These are phyloP conservation scores for Phorcus lineatus DNA, from an alignment of 2,888 invertebrate genomes.

Conservation along the genomic window DNA sequence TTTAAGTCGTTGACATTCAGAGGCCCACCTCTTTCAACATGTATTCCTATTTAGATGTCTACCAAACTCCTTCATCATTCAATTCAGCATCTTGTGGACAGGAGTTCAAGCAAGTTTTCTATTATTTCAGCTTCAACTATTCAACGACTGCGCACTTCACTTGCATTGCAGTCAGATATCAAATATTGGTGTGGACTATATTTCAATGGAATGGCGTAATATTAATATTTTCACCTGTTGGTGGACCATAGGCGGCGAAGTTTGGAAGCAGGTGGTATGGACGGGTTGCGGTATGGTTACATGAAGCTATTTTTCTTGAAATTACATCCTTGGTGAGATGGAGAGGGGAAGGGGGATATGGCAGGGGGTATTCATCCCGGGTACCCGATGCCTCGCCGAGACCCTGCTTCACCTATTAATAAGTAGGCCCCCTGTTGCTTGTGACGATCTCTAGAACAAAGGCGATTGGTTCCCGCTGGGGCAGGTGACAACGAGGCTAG, in stretches of 20 bases:
- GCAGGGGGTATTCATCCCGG: not conserved
- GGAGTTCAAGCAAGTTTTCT: not conserved
- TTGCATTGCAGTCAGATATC: not conserved
- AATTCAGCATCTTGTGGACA: not conserved
- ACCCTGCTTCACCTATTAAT: not conserved
- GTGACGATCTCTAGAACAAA: constrained; percentile 14
- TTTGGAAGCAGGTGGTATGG: not conserved
- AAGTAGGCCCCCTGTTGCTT: not conserved
- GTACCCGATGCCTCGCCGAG: not conserved
- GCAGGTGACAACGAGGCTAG: constrained; percentile 17
- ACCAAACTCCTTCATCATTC: not conserved
- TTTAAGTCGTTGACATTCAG: not conserved
- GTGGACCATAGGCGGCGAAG: not conserved
- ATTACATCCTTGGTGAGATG: not conserved
- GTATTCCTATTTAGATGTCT: too few species aligned
- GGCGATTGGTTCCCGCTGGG: constrained; percentile 21
- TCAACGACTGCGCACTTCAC: too few species aligned
- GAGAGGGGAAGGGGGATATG: not conserved
- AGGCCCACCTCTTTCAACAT: not conserved
- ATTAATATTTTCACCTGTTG: constrained; percentile 13
- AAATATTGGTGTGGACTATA: not conserved
- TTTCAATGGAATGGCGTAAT: not conserved
- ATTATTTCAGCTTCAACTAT: not conserved
- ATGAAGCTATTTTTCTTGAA: not conserved
- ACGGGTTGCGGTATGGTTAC: not conserved